Conservation (phyloP, 2,113 vertebrate species). For the Paradisaea rubra region DNA sequence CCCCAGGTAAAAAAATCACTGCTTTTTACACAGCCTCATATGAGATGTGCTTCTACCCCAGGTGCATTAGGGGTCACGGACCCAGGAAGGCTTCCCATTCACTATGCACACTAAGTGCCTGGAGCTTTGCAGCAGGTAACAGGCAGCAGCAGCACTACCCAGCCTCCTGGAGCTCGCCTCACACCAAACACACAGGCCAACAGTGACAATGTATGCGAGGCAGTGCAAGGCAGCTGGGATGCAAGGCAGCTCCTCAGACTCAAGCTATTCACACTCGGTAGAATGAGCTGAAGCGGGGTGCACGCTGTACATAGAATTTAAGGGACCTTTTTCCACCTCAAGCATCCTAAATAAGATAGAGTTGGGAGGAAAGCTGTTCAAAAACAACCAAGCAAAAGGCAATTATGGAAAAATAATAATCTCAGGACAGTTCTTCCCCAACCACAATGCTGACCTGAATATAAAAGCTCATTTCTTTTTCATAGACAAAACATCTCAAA, state of each 20-base stretch:
- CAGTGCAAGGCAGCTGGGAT: not conserved
- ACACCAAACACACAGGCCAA: not conserved
- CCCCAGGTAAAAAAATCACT: not conserved
- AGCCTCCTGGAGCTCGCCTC: not conserved
- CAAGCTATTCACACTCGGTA: not conserved
- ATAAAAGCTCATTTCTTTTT: conserved; percentile 7
- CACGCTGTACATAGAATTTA: accelerated
- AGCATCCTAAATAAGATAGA: not conserved
- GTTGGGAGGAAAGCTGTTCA: not conserved
- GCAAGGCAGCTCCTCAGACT: not conserved
- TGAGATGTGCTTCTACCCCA: not conserved
- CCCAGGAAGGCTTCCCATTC: not conserved
- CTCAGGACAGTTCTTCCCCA: not conserved
- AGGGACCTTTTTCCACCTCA: not conserved
- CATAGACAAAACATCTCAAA: not conserved
- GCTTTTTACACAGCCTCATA: not conserved
- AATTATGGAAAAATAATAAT: conserved; percentile 13
- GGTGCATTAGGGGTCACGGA: not conserved
- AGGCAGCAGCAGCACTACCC: not conserved
- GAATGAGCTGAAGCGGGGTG: not conserved
- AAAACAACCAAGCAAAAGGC: not conserved
- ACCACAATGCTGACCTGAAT: not conserved
- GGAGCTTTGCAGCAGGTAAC: not conserved
- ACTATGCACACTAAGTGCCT: not conserved
- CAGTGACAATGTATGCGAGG: not conserved